Conservation (phyloP, 2,888 invertebrate genomes). For the Unio delphinus region DNA sequence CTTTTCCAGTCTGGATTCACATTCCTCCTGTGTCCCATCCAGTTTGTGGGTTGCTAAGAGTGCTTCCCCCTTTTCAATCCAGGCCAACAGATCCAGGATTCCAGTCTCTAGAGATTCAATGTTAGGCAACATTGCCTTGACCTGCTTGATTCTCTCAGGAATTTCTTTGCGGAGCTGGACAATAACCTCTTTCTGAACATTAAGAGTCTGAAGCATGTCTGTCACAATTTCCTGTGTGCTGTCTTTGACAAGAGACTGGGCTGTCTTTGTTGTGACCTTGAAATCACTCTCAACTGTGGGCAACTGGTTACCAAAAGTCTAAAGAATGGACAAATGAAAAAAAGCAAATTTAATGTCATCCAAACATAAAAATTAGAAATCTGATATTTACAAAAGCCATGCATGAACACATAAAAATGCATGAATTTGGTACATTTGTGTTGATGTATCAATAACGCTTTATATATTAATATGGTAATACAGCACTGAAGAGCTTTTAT, state of each 20-base stretch:
- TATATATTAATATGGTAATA: no score
- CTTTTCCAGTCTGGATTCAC: constrained; percentile 84
- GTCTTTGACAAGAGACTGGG: constrained; percentile 91
- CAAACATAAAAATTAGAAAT: no score
- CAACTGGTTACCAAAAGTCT: constrained; percentile 85
- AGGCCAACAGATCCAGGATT: constrained; percentile 86
- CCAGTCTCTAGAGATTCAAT: constrained; percentile 92
- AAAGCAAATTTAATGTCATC: neutral
- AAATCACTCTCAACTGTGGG: constrained; percentile 91
- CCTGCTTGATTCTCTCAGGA: constrained; percentile 82
- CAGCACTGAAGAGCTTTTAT: no score
- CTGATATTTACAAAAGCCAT: no score
- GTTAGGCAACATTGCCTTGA: constrained; percentile 74
- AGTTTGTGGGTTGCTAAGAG: constrained; percentile 78
- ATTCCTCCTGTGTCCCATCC: constrained; percentile 80
- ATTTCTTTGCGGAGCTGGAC: constrained; percentile 77
- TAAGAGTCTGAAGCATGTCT: constrained; percentile 86
- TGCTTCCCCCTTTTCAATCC: constrained; percentile 89
- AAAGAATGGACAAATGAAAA: constrained; percentile 48
- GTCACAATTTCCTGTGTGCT: constrained; percentile 92
- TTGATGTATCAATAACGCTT: no score
- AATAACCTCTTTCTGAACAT: constrained; percentile 65
- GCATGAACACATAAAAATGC: no score
- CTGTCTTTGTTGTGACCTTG: constrained; percentile 91
- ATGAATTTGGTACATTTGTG: no score